Evolutionary conservation across 1,140 invertebrate species (phyloP).

Genomic region (Bacillus rossius): DNA sequence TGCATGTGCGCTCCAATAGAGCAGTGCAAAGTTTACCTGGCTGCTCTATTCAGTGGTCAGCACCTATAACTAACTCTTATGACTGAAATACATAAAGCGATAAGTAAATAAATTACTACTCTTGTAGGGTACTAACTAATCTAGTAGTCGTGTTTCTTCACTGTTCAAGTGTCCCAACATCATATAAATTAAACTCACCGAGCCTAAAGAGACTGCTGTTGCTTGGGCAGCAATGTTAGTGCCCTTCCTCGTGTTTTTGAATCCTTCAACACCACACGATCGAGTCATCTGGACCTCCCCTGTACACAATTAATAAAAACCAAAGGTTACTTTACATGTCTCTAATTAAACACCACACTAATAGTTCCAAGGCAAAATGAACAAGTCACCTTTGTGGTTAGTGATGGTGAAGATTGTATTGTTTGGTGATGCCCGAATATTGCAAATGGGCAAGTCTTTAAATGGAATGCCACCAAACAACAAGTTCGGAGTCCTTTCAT

Average conservation of each 20-base stretch:
- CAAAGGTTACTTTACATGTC: no score
- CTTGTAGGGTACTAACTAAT: background rate
- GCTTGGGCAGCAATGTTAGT: conserved; percentile 95
- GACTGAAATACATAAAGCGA: no score
- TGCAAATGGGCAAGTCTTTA: conserved; percentile 72
- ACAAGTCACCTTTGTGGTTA: conserved; percentile 54
- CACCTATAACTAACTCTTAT: no score
- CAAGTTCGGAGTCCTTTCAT: conserved; percentile 58
- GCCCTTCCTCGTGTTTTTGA: conserved; percentile 91
- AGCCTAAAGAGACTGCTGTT: conserved; percentile 71
- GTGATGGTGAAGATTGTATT: conserved; percentile 80
- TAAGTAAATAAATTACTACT: background rate
- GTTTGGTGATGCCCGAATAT: conserved; percentile 75
- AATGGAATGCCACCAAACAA: conserved; percentile 75
- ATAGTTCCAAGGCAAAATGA: no score
- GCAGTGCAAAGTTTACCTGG: no score
- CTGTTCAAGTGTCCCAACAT: background rate
- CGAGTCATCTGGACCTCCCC: conserved; percentile 52
- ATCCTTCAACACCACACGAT: conserved; percentile 86
- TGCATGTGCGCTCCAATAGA: no score
- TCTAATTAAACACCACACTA: no score
- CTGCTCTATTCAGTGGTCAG: no score
- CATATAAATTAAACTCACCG: conserved; percentile 47
- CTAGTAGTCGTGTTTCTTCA: background rate
- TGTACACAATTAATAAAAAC: conserved; percentile 30